Evolutionary conservation across 2,113 vertebrate genomes (phyloP), one percentile per base, ranked within the genome.

Genomic region (Cygnus atratus): DNA sequence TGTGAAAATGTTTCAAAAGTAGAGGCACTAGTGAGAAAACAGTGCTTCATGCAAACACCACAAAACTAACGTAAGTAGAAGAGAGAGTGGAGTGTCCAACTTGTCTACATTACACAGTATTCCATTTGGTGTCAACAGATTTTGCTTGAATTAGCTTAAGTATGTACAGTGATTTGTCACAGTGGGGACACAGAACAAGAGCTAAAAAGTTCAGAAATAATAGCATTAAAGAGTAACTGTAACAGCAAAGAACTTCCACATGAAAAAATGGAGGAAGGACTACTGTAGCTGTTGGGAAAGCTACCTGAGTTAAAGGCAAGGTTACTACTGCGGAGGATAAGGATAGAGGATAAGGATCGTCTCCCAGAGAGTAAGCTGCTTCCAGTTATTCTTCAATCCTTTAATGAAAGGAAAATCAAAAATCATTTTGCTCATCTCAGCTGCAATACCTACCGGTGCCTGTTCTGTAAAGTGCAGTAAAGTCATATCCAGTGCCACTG

Each of bases 321-420:
- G 21, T 54, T 85, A 73, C 24, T 66, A 25, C 26, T 24, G 33
- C 1, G 4, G 74, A 55, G 4, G 11, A 28, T 3, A 0, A 15
- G 3, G 3, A 16, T 13, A 4, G 74, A 55, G 4, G 11, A 28
- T 3, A 0, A 15, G 3, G 3, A 16, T 13, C 31, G 46, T 11
- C 29, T 83, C 62, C 35, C 9, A 72, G 37, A 43, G 35, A 75
- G 7, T 12, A 15, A 52, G 11, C 13, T 35, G 37, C 18, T 33
- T 46, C 5, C 17, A 29, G 20, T 8, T 12, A 4, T 0, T 79
- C 14, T 33, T 84, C 14, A 22, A 1, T 8, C 2, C 33, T 26
- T 79, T 13, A 22, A 2, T 11, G 4, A 35, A 80, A 43, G 8
- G 10, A 84, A 10, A 9, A 28, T 0, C 9, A 18, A 84, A 10